phyloP scores from a whole-genome alignment of 1,140 invertebrate species.

The Paraescarpia echinospica region DNA sequence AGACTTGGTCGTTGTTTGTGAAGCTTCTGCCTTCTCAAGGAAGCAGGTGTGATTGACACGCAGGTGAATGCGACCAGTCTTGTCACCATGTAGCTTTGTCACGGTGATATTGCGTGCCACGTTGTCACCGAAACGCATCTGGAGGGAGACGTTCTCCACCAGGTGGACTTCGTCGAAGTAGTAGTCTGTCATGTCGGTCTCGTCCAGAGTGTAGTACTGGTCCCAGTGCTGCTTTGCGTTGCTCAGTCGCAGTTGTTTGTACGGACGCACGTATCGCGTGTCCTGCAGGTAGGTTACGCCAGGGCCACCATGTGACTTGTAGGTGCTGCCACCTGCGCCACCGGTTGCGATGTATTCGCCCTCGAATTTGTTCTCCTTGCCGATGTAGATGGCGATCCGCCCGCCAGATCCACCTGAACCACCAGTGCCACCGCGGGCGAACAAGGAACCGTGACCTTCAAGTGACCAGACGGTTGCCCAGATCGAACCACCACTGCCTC shows the following conservation, averaged over 20 bases:
- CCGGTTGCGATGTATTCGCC: constrained; percentile 37
- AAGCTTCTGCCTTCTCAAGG: constrained; percentile 37
- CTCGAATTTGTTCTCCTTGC: constrained; percentile 36
- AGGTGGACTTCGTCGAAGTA: constrained; percentile 44
- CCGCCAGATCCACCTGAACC: constrained; percentile 41
- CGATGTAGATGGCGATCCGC: constrained; percentile 37
- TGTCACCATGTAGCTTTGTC: constrained; percentile 41
- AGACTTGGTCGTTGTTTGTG: constrained; percentile 34
- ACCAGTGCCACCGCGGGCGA: constrained; percentile 37
- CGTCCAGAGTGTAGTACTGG: constrained; percentile 38
- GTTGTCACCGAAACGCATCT: constrained; percentile 33
- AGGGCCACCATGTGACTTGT: constrained; percentile 40
- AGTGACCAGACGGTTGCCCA: constrained; percentile 36
- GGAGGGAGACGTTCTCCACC: constrained; percentile 37
- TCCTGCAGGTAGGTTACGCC: constrained; percentile 42
- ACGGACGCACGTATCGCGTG: constrained; percentile 32
- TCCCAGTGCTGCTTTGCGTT: constrained; percentile 39
- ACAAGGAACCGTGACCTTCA: constrained; percentile 41
- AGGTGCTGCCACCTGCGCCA: constrained; percentile 34
- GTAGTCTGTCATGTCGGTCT: constrained; percentile 31
- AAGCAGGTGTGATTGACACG: constrained; percentile 36
- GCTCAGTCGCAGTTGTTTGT: constrained; percentile 37
- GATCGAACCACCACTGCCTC: constrained; percentile 44
- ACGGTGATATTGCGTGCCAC: constrained; percentile 28
- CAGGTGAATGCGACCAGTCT: constrained; percentile 38